Evolutionary conservation across 2,888 invertebrate species (phyloP), one percentile per base, ranked within the genome.

Genomic region (Machimus rusticus): DNA sequence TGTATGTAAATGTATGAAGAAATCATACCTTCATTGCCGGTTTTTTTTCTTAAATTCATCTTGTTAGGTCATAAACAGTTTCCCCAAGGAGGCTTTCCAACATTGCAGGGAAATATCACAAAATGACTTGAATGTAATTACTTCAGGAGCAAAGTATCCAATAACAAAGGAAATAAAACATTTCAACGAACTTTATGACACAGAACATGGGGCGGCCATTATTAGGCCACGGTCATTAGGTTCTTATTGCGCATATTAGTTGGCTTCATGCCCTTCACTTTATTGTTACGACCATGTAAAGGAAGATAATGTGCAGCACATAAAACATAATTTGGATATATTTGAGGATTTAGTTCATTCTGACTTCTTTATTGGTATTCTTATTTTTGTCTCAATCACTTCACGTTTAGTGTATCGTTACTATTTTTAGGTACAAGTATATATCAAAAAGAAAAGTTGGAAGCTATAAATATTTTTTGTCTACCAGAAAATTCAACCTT

Each of bases 201-300:
- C 81, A 81, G 46, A 81, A 81, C 81, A 37, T 55, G 46, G 31
- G 66, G 31, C 81, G 66, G 16, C 81, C 81, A 81, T 81, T 81
- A 81, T 81, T 81, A 31, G 81, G 81, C 34, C 28, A 81, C 55
- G 81, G 28, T 81, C 81, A 81, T 81, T 81, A 81, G 81, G 81
- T 55, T 81, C 46, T 81, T 81, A 81, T 81, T 81, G 81, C 81
- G 23, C 51, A 37, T 55, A 81, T 81, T 81, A 81, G 81, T 55
- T 66, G 55, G 46, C 81, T 81, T 31, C 55, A 43, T 81, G 81
- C 28, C 66, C 55, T 81, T 16, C 81, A 16, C 46, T 79, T 81
- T 81, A 81, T 28, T 81, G 81, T 55, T 81, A 81, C 37, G 28
- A 31, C 66, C 81, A 31, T 81, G 81, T 81, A 55, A 81, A 37